Conservation (phyloP, 2,113 vertebrate species). For the Todiramphus saurophagus region DNA sequence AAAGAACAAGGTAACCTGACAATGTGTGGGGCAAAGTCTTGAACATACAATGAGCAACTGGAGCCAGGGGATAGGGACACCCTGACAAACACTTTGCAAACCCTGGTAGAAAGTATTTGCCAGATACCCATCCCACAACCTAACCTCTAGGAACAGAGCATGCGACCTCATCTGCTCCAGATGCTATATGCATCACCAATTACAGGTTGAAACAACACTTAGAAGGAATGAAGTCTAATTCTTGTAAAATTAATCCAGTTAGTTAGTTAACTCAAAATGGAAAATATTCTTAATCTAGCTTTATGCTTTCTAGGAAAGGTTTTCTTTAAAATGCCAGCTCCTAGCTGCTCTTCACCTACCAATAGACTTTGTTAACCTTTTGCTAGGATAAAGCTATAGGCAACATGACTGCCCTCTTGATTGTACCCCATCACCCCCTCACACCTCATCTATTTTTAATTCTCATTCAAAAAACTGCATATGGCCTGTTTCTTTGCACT, state of each 20-base stretch:
- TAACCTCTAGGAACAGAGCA: not conserved
- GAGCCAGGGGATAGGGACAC: not conserved
- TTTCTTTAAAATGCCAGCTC: not conserved
- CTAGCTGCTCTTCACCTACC: not conserved
- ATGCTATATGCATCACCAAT: not conserved
- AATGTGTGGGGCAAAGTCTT: not conserved
- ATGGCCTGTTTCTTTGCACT: not conserved
- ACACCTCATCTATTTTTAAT: not conserved
- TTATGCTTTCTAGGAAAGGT: not conserved
- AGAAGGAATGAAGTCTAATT: not conserved
- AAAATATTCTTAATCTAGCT: not conserved
- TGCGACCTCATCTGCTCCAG: not conserved
- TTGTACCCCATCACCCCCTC: no score
- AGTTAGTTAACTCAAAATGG: not conserved
- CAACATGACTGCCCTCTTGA: not conserved
- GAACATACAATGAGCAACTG: not conserved
- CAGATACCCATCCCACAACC: not conserved
- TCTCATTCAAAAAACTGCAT: not conserved
- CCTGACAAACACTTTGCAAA: not conserved
- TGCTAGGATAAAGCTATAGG: not conserved
- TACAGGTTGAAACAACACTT: not conserved
- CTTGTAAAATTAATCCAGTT: not conserved
- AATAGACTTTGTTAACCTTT: not conserved
- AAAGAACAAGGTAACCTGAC: not conserved
- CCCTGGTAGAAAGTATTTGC: rapidly evolving